Conservation (phyloP, 2,888 invertebrate species). For the Yponomeuta plumbellus region DNA sequence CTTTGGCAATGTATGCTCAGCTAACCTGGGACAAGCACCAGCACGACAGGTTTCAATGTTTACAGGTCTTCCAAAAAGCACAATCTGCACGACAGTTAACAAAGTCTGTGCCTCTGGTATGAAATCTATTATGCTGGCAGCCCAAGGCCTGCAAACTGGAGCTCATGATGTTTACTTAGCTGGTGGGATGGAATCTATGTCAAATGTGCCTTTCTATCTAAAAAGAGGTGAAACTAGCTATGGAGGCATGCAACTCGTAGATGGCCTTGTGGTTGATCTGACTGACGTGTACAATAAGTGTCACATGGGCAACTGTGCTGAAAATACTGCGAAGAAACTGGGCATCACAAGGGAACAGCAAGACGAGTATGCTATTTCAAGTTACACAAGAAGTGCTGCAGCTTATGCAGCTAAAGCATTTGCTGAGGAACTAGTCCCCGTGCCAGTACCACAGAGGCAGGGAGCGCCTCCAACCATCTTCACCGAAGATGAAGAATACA, state of each 20-base stretch:
- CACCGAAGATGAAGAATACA: conserved; percentile 95
- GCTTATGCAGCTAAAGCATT: conserved; percentile 88
- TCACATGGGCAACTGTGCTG: conserved; percentile 99
- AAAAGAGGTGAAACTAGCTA: conserved; percentile 92
- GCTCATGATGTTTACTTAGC: conserved; percentile 93
- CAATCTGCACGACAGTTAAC: conserved; percentile 95
- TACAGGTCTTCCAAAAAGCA: conserved; percentile 92
- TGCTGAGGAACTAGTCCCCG: conserved; percentile 88
- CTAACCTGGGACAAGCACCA: conserved; percentile 93
- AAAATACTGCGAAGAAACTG: conserved; percentile 96
- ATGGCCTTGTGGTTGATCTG: conserved; percentile 97
- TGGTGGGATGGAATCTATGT: conserved; percentile 99
- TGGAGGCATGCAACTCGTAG: conserved; percentile 89
- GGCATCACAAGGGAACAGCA: conserved; percentile 91
- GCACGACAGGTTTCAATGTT: conserved; percentile 96
- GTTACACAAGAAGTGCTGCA: conserved; percentile 91
- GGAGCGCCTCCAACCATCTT: conserved; percentile 88
- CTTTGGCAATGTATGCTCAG: conserved; percentile 91
- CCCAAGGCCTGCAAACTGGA: conserved; percentile 94
- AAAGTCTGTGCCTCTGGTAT: conserved; percentile 99
- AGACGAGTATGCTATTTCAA: conserved; percentile 94
- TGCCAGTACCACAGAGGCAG: conserved; percentile 87
- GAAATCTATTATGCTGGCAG: conserved; percentile 96
- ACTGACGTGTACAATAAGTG: conserved; percentile 98
- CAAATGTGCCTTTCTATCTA: conserved; percentile 97